Conservation (phyloP, 2,113 vertebrate genomes). For the Leuciscus idus region DNA sequence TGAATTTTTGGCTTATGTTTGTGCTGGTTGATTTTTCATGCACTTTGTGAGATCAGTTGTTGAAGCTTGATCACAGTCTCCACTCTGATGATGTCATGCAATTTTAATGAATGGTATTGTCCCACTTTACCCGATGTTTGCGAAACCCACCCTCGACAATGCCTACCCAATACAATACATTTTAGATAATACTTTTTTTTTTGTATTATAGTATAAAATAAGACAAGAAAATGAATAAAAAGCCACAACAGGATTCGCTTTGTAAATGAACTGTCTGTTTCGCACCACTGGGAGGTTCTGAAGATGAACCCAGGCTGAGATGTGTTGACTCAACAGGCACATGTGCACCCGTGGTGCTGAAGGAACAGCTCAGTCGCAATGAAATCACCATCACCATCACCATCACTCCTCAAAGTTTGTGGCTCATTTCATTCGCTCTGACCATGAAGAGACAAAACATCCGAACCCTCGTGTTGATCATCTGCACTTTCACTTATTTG, state of each 20-base stretch:
- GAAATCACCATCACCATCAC: constrained; percentile 77
- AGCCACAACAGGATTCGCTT: not conserved
- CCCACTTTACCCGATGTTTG: not conserved
- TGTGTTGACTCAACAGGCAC: constrained; percentile 12
- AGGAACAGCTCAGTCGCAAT: constrained; percentile 87
- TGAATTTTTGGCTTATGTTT: not conserved
- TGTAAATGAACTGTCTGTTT: not conserved
- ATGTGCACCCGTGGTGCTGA: constrained; percentile 81
- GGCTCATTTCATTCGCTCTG: constrained; percentile 66
- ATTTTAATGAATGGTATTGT: not conserved
- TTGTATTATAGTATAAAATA: too few relatives aligned
- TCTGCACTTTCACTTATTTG: constrained; percentile 94
- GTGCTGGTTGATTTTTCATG: not conserved
- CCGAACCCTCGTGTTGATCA: constrained; percentile 90
- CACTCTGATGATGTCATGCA: constrained; percentile 3
- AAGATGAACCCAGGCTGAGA: not conserved
- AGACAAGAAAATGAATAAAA: too few relatives aligned
- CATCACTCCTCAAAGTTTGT: constrained; percentile 69
- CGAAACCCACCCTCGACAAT: not conserved
- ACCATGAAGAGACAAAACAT: constrained; percentile 97
- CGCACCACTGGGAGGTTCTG: constrained; percentile 5
- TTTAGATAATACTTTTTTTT: not conserved
- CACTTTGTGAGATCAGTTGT: not conserved
- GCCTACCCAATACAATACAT: not conserved
- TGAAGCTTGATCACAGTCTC: not conserved